A percentile compares a stretch with the other conserved stretches of the same genome.
Evolutionary conservation across 2,888 invertebrate genomes (phyloP).

Genomic region (Tortricodes alternella): DNA sequence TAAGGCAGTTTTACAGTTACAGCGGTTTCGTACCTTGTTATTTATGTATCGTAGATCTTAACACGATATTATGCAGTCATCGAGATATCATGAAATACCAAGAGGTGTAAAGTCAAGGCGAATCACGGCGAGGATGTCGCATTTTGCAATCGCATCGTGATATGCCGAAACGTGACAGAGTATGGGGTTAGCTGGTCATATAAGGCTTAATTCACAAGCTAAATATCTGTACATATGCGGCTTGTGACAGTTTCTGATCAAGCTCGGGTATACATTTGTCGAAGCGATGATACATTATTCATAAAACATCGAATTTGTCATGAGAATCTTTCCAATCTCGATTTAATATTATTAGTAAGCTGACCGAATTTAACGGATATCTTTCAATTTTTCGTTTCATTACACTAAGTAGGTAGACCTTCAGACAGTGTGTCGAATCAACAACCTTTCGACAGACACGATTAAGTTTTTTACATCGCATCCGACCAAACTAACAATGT

Average conservation of each 20-base stretch:
- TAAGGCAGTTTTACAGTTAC: too few species aligned
- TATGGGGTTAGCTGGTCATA: conserved; percentile 21
- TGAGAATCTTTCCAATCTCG: too few species aligned
- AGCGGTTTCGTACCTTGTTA: too few species aligned
- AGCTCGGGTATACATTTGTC: neutral
- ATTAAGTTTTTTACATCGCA: conserved; percentile 13
- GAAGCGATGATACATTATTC: neutral
- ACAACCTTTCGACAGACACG: conserved; percentile 23
- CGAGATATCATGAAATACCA: conserved; percentile 44
- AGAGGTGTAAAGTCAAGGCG: conserved; percentile 59
- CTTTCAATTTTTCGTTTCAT: neutral
- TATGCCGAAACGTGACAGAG: conserved; percentile 51
- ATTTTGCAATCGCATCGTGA: conserved; percentile 59
- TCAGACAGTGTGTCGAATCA: conserved; percentile 20
- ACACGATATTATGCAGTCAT: conserved; percentile 13
- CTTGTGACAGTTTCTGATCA: neutral
- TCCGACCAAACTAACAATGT: neutral
- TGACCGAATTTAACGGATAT: neutral
- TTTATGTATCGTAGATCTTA: neutral
- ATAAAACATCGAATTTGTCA: neutral
- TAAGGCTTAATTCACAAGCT: neutral
- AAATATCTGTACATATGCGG: neutral
- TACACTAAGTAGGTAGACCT: conserved; percentile 10
- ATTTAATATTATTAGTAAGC: neutral
- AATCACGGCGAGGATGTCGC: conserved; percentile 45